These are phyloP conservation scores for Chaenodraco wilsoni DNA, from an alignment of 2,797 vertebrate species.

Conservation along the genomic window DNA sequence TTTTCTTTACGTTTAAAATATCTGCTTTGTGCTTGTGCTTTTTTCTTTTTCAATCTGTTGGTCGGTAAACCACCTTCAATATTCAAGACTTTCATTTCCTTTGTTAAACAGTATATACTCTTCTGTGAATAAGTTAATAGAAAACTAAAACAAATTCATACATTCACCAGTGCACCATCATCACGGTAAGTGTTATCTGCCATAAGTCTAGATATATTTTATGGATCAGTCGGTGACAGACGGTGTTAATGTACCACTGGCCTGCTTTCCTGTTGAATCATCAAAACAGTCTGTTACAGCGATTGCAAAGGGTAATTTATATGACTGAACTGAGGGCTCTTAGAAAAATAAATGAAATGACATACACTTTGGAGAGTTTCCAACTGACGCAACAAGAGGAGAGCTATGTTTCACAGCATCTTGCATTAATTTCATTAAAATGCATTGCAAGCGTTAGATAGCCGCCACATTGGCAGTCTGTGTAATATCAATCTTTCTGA, in stretches of 20 bases:
- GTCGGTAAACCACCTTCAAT: neutral
- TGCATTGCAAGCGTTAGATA: neutral
- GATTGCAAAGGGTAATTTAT: too few relatives aligned
- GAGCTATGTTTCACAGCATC: neutral
- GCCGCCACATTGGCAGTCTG: neutral
- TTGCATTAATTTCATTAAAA: constrained; percentile 17
- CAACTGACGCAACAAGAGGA: constrained; percentile 14
- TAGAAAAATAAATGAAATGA: neutral
- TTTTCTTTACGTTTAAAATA: constrained; percentile 19
- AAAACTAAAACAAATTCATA: neutral
- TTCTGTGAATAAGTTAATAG: neutral
- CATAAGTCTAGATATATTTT: neutral
- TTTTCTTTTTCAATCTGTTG: neutral
- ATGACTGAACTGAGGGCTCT: neutral
- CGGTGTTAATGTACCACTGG: constrained; percentile 9
- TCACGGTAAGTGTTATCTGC: neutral
- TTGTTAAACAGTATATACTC: neutral
- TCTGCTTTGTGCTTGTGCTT: neutral
- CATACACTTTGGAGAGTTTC: constrained; percentile 11
- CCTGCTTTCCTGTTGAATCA: constrained; percentile 18
- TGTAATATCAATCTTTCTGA: neutral
- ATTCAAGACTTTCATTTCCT: neutral
- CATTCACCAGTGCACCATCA: neutral
- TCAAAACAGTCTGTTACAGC: constrained; percentile 9
- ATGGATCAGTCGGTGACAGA: neutral